A percentile compares a stretch with the other conserved stretches of the same genome.
phyloP scores from a whole-genome alignment of 35 echinoderm and acorn worm species.

The Apostichopus japonicus region DNA sequence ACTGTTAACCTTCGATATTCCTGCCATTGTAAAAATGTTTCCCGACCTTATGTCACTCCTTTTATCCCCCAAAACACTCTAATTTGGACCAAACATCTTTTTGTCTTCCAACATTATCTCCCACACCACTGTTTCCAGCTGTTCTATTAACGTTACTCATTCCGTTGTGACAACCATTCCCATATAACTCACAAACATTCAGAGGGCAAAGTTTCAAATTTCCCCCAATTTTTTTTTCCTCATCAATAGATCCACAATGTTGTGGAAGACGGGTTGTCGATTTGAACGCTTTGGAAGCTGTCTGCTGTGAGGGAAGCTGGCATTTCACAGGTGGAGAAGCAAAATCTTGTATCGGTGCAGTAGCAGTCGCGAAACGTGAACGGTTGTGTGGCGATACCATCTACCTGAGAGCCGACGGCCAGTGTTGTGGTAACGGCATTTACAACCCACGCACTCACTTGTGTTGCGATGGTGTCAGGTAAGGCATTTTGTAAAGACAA shows the following conservation, averaged over 20 bases:
- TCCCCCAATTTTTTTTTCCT: too few species aligned
- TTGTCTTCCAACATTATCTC: too few species aligned
- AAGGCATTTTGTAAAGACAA: neutral
- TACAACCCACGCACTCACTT: neutral
- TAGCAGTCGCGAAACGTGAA: conserved; percentile 1
- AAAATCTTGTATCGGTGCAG: neutral
- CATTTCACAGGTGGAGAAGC: neutral
- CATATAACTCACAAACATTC: too few species aligned
- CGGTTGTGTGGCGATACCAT: conserved; percentile 27
- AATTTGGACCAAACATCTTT: too few species aligned
- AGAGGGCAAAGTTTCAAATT: too few species aligned
- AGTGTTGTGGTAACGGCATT: conserved; percentile 6
- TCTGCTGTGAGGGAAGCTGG: conserved; percentile 18
- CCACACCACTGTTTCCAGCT: too few species aligned
- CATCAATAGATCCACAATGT: conserved; percentile 12
- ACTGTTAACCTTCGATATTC: too few species aligned
- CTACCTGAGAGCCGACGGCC: neutral
- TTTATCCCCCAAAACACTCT: too few species aligned
- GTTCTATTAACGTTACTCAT: too few species aligned
- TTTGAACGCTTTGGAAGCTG: neutral
- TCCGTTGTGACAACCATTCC: too few species aligned
- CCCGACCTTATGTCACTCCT: too few species aligned
- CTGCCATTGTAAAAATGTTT: too few species aligned
- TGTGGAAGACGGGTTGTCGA: neutral
- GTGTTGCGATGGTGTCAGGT: conserved; percentile 41